Evolutionary conservation across 2,797 vertebrate species (phyloP).

Genomic region (Falco biarmicus): DNA sequence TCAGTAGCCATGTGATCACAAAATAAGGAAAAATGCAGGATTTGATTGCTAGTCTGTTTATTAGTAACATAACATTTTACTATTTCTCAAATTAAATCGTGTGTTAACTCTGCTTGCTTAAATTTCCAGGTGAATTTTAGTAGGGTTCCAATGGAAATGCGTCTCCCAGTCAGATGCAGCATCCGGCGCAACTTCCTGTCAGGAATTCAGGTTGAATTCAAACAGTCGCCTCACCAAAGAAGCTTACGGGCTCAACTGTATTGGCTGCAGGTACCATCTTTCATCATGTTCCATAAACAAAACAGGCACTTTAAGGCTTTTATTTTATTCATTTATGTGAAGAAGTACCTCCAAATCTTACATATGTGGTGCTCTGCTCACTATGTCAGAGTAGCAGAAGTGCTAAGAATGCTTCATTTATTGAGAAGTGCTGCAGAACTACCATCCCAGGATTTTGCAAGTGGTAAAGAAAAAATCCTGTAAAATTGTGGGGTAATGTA

Average conservation of each 20-base stretch:
- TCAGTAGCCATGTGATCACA: background rate
- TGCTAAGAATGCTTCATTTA: background rate
- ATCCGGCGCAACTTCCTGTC: conserved; percentile 93
- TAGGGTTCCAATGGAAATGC: conserved; percentile 88
- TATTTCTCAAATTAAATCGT: background rate
- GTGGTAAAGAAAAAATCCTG: background rate
- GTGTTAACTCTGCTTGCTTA: background rate
- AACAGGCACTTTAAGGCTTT: background rate
- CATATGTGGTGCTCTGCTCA: rapidly evolving
- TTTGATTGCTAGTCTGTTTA: background rate
- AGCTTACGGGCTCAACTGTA: conserved; percentile 91
- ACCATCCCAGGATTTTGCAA: background rate
- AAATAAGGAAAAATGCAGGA: background rate
- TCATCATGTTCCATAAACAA: background rate
- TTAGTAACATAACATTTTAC: background rate
- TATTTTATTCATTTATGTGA: background rate
- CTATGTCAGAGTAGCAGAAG: background rate
- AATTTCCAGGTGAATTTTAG: conserved; percentile 88
- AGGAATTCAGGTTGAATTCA: conserved; percentile 93
- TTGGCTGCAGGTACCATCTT: conserved; percentile 90
- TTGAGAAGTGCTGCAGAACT: background rate
- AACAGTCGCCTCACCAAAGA: conserved; percentile 92
- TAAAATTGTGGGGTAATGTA: background rate
- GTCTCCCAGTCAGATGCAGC: conserved; percentile 80
- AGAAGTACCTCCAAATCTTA: background rate